Evolutionary conservation across 1,140 invertebrate species (phyloP).

Genomic region (Ceratoteleas bidentatus): DNA sequence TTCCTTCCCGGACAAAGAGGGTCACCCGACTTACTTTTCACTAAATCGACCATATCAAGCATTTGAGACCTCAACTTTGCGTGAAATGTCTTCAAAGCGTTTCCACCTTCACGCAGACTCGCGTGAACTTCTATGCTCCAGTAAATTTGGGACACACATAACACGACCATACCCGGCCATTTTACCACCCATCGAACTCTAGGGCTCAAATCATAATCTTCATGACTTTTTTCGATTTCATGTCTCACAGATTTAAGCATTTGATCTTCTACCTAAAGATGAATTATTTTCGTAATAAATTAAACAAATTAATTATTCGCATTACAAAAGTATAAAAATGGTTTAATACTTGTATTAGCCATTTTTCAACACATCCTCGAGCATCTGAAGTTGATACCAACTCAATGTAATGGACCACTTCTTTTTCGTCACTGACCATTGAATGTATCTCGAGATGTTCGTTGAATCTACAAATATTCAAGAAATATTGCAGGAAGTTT

Average conservation of each 20-base stretch:
- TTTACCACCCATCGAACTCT: constrained; percentile 89
- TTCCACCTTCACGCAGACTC: constrained; percentile 83
- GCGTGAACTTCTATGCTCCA: constrained; percentile 92
- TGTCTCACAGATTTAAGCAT: constrained; percentile 89
- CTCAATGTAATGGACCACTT: constrained; percentile 87
- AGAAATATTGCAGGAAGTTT: too few species aligned
- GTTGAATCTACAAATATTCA: constrained; percentile 83
- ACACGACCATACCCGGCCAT: constrained; percentile 95
- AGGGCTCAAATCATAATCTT: constrained; percentile 85
- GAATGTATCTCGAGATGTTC: constrained; percentile 89
- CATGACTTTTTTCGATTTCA: constrained; percentile 87
- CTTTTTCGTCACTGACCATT: constrained; percentile 93
- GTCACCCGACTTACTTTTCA: constrained; percentile 70
- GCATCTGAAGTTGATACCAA: constrained; percentile 90
- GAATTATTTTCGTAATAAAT: neutral
- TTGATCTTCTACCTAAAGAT: constrained; percentile 87
- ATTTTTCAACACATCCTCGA: constrained; percentile 95
- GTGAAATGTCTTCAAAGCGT: constrained; percentile 83
- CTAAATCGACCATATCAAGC: constrained; percentile 84
- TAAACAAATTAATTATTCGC: neutral
- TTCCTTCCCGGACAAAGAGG: neutral
- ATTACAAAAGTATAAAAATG: neutral
- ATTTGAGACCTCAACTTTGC: constrained; percentile 82
- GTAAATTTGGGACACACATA: constrained; percentile 93
- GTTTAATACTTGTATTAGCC: constrained; percentile 87